phyloP scores from a whole-genome alignment of 2,888 invertebrate species.

The Spilarctia lutea region DNA sequence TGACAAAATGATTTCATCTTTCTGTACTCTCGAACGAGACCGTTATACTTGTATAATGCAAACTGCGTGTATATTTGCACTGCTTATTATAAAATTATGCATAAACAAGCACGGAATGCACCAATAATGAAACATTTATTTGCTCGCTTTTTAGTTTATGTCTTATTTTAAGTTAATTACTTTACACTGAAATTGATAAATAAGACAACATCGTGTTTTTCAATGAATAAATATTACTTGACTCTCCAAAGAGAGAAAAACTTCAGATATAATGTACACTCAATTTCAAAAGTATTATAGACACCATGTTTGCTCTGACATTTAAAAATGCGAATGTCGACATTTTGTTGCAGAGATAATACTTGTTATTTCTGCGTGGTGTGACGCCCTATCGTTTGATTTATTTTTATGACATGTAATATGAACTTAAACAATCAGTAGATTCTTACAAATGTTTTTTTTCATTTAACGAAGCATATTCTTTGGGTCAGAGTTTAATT shows the following conservation, averaged over 20 bases:
- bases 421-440: background rate
- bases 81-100: constrained; percentile 80
- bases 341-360: background rate
- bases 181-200: constrained; percentile 28
- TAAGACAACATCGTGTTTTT: constrained; percentile 26
- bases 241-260: background rate
- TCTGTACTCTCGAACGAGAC: constrained; percentile 32
- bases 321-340: background rate
- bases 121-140: constrained; percentile 71
- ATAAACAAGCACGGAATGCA: constrained; percentile 79
- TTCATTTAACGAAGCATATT: no score
- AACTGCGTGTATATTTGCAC: constrained; percentile 78
- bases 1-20: constrained; percentile 14
- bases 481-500: no score
- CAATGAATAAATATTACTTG: background rate
- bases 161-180: constrained; percentile 30
- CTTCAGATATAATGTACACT: constrained; percentile 16
- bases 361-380: background rate
- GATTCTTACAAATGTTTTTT: background rate
- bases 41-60: constrained; percentile 54
- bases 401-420: no score
- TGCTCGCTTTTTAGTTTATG: constrained; percentile 70
- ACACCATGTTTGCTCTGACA: background rate
- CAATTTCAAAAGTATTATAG: background rate
- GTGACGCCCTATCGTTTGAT: no score